Evolutionary conservation across 2,113 vertebrate genomes (phyloP).

Genomic region (Tinamus guttatus): DNA sequence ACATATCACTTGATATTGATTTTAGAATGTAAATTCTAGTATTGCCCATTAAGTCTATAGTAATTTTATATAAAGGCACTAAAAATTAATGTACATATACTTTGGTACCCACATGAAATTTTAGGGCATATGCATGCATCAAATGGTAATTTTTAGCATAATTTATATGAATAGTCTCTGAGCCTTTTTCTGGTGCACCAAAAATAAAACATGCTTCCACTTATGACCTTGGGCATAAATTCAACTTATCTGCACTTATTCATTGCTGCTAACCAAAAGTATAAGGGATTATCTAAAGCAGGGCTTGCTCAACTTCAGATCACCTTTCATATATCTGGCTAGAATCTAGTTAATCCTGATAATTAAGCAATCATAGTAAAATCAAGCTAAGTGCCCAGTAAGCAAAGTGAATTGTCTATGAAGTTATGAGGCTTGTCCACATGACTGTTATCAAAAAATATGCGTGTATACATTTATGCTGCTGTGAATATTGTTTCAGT

Average conservation of each 20-base stretch:
- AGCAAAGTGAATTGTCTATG: slow-evolving; percentile 22
- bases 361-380: slow-evolving; percentile 62
- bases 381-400: slow-evolving; percentile 26
- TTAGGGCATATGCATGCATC: neutral
- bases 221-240: neutral
- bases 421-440: slow-evolving; percentile 30
- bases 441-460: slow-evolving; percentile 37
- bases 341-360: slow-evolving; percentile 47
- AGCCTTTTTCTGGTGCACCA: neutral
- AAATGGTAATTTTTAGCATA: neutral
- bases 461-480: neutral
- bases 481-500: slow-evolving; percentile 34
- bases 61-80: neutral
- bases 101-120: neutral
- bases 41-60: neutral
- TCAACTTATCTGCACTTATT: slow-evolving; percentile 24
- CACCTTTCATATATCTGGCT: neutral
- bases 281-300: slow-evolving; percentile 10
- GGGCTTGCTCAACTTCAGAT: slow-evolving; percentile 5
- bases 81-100: neutral
- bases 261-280: neutral
- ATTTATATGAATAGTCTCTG: neutral
- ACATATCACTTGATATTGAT: neutral
- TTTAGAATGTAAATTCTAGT: neutral
- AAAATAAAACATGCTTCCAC: slow-evolving; percentile 1